Base-by-base conservation (phyloP, 2,888 invertebrate species). In the Apantesis nais region DNA sequence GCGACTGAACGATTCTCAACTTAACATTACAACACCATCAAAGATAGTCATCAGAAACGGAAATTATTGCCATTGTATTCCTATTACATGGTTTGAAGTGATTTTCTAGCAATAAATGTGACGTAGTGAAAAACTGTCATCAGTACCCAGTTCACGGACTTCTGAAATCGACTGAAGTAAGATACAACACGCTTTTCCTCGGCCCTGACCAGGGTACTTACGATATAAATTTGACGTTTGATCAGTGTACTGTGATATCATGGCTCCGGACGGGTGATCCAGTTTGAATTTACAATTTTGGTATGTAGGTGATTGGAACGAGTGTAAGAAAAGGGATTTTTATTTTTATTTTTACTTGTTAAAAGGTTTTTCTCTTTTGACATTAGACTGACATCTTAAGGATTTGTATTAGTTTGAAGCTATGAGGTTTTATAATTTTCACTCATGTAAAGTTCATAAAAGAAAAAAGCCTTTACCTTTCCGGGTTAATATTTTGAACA, bases 1-100 rank as follows among this genome's bases (percentile, higher is more conserved):
- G 83, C 71, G 79, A 83, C 85, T 73, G 78, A 77, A 78, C 77
- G 77, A 82, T 82, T 83, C 76, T 76, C 75, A 78, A 81, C 75
- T 78, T 73, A 66, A 80, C 75, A 76, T 69, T 74, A 77, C 76
- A 78, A 81, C 77, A 80, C 71, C 74, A 70, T 75, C 76, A 74
- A 76, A 76, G 73, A 70, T 72, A 44, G 31, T 68, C 67, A 70
- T 79, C 68, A 61, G 70, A 71, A 66, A 73, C 71, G 71, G 75
- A 73, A 62, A 70, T 62, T 77, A 16, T 67, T 14, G 66, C 60
- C 2, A 66, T 55, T 66, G n/a, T 48, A 11, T 39, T 8, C 62
- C 55, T 39, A 55, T 68, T 68, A 68, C 41, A 22, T 58, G 7
- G 39, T 16, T 39, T 39, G 14, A 29, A 67, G 48, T 31, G 2